Evolutionary conservation across 2,113 vertebrate genomes (phyloP), one percentile per base, ranked within the genome.

Genomic region (Lophius piscatorius): DNA sequence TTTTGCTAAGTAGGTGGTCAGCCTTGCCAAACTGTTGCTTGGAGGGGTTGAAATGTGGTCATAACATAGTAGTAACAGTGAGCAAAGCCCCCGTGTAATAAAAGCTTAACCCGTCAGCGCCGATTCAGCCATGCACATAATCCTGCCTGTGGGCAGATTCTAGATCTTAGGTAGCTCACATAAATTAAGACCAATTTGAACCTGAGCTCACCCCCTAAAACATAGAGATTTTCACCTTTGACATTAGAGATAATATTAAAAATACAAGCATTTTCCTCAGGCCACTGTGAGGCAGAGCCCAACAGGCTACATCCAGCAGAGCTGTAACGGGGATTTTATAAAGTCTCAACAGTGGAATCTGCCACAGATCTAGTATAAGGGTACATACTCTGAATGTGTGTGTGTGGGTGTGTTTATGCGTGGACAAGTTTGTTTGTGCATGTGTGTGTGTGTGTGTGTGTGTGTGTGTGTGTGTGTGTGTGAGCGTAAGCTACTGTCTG

Each of bases 41-140:
- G 40, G 21, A 63, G 52, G 33, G 50, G 48, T 33, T 75, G 51
- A 78, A 69, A 61, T 51, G 67, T 71, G 60, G 46, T 68, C 59
- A 60, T 54, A 65, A 76, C 68, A 78, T 33, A 67, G 72, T 29
- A 70, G 52, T 54, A 64, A 70, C 63, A 66, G 62, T 64, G 34
- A 74, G 54, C 60, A 59, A 48, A 74, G 34, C 20, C 42, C 48
- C 35, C 17, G 2, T 67, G 57, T 78, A 76, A 83, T 67, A 67
- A 84, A 75, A 70, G 77, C 81, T 84, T 80, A 86, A 79, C 73
- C 76, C 85, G 80, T 86, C 77, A 78, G 23, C 35, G 2, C 60
- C 59, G 40, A 85, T 55, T 58, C 74, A 73, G 45, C 59, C 78
- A 78, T 57, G 62, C 70, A 61, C 14, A 23, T 83, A 81, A 89